Base-by-base conservation (phyloP, 2,888 invertebrate genomes). In the Epistrophella euchroma region DNA sequence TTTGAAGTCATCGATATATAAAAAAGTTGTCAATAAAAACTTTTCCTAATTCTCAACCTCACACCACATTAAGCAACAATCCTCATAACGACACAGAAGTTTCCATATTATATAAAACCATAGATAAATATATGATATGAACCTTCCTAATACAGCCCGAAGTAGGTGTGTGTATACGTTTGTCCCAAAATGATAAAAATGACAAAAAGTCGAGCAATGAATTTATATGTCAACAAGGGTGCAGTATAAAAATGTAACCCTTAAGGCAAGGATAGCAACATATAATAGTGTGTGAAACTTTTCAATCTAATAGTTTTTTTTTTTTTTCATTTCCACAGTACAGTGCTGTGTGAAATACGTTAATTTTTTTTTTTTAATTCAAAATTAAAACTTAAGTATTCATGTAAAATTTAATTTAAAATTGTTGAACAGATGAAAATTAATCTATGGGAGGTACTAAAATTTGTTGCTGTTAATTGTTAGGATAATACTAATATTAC, bases 171-270 rank as follows among this genome's bases (percentile, higher is more conserved):
- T n/a, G 9, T 28, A 11, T 9, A 17, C 2, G 28, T 55, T 10
- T 15, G 52, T 28, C 52, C 25, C 55, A 19, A 71, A 79, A 70
- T 37, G 50, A 78, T 83, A 71, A 83, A 78, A 78, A 78, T 58
- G 25, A 60, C 52, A 55, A 71, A 64, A 62, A 68, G 62, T 43
- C 43, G 22, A 79, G 45, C 66, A 64, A 79, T 58, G 74, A 75
- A 35, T 66, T 66, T 74, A 56, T 71, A 79, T 75, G 79, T 84
- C 79, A 78, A 84, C 78, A 75, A 74, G 74, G 40, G 79, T 75
- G 56, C 64, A 84, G 64, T 79, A 75, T 74, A 78, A 62, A 83
- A 47, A 45, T 32, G 1, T 17, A 35, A 66, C 11, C 47, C 64
- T 66, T 45, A 32, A 47, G 32, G 32, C 28, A 28, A 45, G 17